Base-by-base conservation (phyloP, 2,888 invertebrate genomes). In the Alsophila aescularia region DNA sequence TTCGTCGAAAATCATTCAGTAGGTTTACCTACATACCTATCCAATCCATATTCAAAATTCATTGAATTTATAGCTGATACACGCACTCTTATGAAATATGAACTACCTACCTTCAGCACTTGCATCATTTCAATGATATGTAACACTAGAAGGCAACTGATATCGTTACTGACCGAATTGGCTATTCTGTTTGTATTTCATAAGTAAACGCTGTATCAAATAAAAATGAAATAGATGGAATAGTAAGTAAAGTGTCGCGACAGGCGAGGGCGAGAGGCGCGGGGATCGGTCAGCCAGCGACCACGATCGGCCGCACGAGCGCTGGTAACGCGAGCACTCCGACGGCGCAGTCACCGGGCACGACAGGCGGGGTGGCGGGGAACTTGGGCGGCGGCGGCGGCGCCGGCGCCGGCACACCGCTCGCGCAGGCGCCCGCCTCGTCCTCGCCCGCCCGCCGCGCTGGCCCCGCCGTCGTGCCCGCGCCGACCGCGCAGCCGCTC, bases 281-380 rank as follows among this genome's bases (percentile, higher is more conserved):
- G 83, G 85, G 60, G 89, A 87, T 56, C 87, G 90, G 72, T 67
- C 83, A 72, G 81, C 77, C 82, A 67, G 77, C 79, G 90, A 90
- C 73, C 89, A 88, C 90, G 90, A 90, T 90, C 86, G 93, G 90
- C 85, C 93, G 93, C 93, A 93, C 92, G 93, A 93, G 88, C 93
- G 93, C 85, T 93, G 92, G 91, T 93, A 90, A 86, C 84, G 88
- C 75, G 84, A 81, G 82, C 80, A 89, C 79, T 76, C 87, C 77
- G 65, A 74, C 77, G 71, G 85, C 71, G 76, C 89, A 88, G 83
- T 88, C 85, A 21, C 85, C 85, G 45, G 79, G 86, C 75, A 58
- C 81, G 61, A 69, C 66, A 43, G 62, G 42, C 58, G 58, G 43
- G 52, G 64, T 68, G 45, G 60, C 62, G 8, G 42, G 43, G 36